Base-by-base conservation (phyloP, 1,140 invertebrate genomes). In the Lepidotrigona ventralis region DNA sequence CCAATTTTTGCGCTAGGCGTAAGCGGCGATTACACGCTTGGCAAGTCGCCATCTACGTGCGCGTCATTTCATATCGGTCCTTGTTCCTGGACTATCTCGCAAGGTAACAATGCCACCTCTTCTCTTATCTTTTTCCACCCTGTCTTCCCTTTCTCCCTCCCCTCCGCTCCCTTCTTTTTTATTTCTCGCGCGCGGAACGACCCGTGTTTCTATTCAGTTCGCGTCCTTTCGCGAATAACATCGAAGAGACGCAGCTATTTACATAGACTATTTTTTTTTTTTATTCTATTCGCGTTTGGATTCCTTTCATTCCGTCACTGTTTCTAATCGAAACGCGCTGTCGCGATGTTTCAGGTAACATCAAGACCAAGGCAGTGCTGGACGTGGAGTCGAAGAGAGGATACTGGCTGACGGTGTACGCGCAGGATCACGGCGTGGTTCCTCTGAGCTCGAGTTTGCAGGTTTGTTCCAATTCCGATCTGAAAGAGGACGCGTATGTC, bases 391-490 rank as follows among this genome's bases (percentile, higher is more conserved):
- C 96, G 0, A 96, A 97, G 87, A 94, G 96, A 26, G 96, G 97
- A 91, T 99, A 98, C 93, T 99, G 99, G 99, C 94, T 99, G 58
- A 99, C 98, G 1, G 96, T 99, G 63, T 97, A 97, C 91, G 98
- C 98, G 3, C 96, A 98, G 91, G 98, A 99, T 94, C 96, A 97
- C 84, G 98, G 97, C 1, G 96, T 98, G 19, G 97, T 98, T 33
- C 98, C 98, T 4, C 94, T 98, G 6, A 97, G 96, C 91, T 96
- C 97, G 54, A 97, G 97, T 90, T 95, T 98, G 29, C 96, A 98
- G 95, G 97, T 98, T 54, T 3, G 54, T 71, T 33, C 4, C 33
- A n/a, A n/a, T n/a, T n/a, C 11, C 23, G 14, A 60, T 3, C 2
- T 1, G 33, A 11, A 69, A 60, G 4, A 82, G 39, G 39, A 46